Evolutionary conservation across 2,888 invertebrate species (phyloP), one percentile per base, ranked within the genome.

Genomic region (Tineola bisselliella): DNA sequence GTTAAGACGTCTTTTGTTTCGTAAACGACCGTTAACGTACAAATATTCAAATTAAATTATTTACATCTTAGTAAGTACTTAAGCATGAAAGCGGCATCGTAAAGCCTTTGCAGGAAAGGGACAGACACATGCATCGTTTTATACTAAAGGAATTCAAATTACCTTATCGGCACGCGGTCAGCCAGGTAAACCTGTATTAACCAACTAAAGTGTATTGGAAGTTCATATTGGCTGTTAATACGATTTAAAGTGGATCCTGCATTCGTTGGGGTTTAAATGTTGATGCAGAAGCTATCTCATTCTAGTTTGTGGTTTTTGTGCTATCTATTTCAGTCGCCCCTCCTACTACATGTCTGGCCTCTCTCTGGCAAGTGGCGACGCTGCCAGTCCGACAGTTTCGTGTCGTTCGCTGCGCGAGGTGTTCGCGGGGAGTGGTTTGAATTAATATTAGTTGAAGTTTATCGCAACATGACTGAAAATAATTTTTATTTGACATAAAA

Each of bases 91-190:
- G 54, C 54, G 79, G 72, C 75, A 74, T 76, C 67, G 69, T 69
- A 68, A 71, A 79, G 73, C 78, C 76, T 81, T 76, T 67, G 74
- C 25, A 4, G 2, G 25, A 54, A 25, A 54, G 18, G 25, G 33
- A 58, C 58, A 15, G 33, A 33, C 6, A 8, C 31, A 19, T 33
- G 33, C 33, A 33, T 84, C 82, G 82, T 81, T 79, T 86, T 83
- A 75, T 82, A 81, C 84, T 69, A 69, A 74, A 76, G 81, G 84
- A 81, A 86, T 87, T 81, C 76, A 76, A 83, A 84, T 82, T 79
- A 76, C 80, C 79, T 82, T 84, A 84, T 81, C 79, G 78, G 81
- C 76, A 79, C 76, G 76, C 77, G 71, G 75, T 69, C 74, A 76
- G 59, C 25, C 84, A 86, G 83, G 84, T 84, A 82, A 81, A 84